These are phyloP conservation scores for Cettia cetti DNA, from an alignment of 2,113 vertebrate genomes.

Conservation along the genomic window DNA sequence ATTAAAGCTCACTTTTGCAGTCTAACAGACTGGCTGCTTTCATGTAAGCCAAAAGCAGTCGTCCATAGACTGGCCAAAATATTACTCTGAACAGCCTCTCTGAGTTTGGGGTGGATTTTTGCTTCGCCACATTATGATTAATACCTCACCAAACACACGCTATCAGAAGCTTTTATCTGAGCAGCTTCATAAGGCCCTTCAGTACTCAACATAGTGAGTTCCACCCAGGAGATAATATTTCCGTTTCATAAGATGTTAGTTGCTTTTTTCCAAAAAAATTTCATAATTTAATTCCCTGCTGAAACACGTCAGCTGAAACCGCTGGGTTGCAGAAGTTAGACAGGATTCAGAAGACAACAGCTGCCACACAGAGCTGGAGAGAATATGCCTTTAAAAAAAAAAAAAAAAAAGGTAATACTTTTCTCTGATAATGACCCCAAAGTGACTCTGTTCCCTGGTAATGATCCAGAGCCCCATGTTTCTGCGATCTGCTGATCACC, in stretches of 20 bases:
- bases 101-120: neutral
- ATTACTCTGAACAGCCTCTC: neutral
- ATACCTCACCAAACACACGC: neutral
- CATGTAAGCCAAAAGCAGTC: neutral
- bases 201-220: neutral
- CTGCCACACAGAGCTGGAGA: neutral
- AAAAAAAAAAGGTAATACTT: neutral
- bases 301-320: neutral
- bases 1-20: neutral
- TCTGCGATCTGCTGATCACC: neutral
- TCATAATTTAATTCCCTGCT: conserved; percentile 9
- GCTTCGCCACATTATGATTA: neutral
- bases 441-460: conserved; percentile 28
- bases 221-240: neutral
- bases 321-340: neutral
- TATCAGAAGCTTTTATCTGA: conserved; percentile 28
- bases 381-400: neutral
- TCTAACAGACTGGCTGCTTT: neutral
- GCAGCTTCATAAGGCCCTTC: neutral
- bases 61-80: neutral
- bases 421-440: conserved; percentile 39
- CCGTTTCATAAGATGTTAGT: neutral
- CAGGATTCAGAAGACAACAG: neutral
- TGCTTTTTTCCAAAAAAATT: conserved; percentile 1
- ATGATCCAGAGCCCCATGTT: conserved; percentile 18